phyloP scores from a whole-genome alignment of 2,888 invertebrate genomes.

The Agrochola macilenta region DNA sequence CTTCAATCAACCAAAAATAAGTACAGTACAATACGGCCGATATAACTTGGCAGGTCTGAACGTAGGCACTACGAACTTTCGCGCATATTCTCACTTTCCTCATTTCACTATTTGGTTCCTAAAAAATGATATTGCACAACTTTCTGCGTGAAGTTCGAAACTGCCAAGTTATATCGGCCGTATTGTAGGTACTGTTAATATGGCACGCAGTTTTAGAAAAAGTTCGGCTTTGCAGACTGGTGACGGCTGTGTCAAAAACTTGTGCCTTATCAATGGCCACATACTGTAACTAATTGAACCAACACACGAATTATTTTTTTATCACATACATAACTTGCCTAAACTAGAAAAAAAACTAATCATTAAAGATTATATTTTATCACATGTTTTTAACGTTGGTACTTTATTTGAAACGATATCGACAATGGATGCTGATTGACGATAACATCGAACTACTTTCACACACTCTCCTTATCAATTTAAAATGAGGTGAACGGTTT shows the following conservation, averaged over 20 bases:
- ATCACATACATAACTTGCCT: not conserved
- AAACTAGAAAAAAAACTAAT: conserved; percentile 21
- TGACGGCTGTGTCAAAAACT: not conserved
- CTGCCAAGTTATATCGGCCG: no score
- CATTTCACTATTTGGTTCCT: no score
- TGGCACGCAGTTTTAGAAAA: not conserved
- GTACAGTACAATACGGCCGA: no score
- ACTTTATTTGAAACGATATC: conserved; percentile 32
- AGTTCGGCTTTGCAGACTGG: not conserved
- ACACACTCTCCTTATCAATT: conserved; percentile 45
- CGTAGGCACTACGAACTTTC: no score
- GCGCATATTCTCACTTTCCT: no score
- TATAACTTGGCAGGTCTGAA: no score
- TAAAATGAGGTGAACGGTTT: conserved; percentile 16
- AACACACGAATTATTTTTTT: not conserved
- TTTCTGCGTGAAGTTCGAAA: no score
- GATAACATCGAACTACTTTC: conserved; percentile 46
- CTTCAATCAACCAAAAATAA: not conserved
- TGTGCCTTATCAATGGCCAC: not conserved
- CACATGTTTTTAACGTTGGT: conserved; percentile 18
- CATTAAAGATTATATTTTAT: conserved; percentile 34
- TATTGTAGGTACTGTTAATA: not conserved
- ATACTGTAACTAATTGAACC: not conserved
- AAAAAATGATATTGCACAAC: no score
- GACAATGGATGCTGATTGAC: conserved; percentile 41